These are phyloP conservation scores for Cheirogaleus medius DNA, from an alignment of 2,113 vertebrate species.

Conservation along the genomic window DNA sequence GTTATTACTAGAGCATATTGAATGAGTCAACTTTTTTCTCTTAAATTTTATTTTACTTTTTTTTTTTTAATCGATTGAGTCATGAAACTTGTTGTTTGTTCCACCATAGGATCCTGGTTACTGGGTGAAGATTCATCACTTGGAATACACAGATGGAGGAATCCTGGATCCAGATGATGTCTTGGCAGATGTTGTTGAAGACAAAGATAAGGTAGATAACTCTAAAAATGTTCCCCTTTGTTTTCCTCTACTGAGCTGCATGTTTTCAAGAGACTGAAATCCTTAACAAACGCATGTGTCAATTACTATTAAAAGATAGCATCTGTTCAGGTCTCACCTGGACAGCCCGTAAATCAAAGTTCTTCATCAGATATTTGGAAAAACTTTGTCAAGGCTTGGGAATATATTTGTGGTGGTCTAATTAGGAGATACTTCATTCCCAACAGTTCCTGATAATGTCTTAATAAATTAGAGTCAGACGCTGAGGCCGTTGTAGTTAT, in stretches of 20 bases:
- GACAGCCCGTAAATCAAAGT: constrained; percentile 62
- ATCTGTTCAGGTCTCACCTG: constrained; percentile 60
- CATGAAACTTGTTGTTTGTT: not conserved
- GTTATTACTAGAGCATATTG: not conserved
- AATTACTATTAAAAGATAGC: constrained; percentile 61
- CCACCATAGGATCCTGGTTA: constrained; percentile 90
- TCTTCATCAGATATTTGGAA: constrained; percentile 53
- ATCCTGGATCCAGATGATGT: constrained; percentile 98
- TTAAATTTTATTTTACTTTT: constrained; percentile 2
- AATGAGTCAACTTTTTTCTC: not conserved
- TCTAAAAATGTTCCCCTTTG: not conserved
- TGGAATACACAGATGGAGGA: constrained; percentile 97
- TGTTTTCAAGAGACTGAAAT: constrained; percentile 10
- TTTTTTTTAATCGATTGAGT: not conserved
- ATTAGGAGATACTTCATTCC: constrained; percentile 50
- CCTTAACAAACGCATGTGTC: constrained; percentile 45
- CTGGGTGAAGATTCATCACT: constrained; percentile 95
- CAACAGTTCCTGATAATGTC: constrained; percentile 4
- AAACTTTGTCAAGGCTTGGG: constrained; percentile 37
- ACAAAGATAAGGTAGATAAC: constrained; percentile 95
- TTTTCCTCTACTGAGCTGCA: not conserved
- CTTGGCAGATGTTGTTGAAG: constrained; percentile 96
- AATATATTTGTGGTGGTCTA: constrained; percentile 46
- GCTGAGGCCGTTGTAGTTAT: not conserved
- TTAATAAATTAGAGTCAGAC: constrained; percentile 47